Base-by-base conservation (phyloP, 2,113 vertebrate species). In the Lucifuga dentata region DNA sequence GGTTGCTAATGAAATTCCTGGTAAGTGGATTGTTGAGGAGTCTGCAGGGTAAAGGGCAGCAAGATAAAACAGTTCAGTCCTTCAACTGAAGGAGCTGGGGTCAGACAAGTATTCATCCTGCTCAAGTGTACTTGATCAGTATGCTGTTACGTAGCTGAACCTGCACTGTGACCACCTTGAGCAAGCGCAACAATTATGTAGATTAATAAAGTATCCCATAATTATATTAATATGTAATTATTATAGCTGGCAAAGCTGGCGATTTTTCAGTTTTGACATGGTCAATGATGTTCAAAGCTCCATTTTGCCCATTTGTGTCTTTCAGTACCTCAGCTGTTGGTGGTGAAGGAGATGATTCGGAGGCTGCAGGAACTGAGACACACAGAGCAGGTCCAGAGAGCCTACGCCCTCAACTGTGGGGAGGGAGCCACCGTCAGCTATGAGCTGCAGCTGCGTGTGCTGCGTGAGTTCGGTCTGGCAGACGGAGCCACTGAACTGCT, bases 1-100 rank as follows among this genome's bases (percentile, higher is more conserved):
- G 1, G 97, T 99, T 78, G 98, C 96, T 72, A 99, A 99, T 79
- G 97, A 99, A 88, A 97, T 98, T 84, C 98, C 98, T 94, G 98
- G 98, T 99, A 80, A 90, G 90, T 26, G 1, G 2, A 29, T 44
- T 16, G 12, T 33, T 0, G 11, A 17, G 13, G 33, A 45, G 29
- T 16, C 1, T 19, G 59, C 26, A 7, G 26, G 26, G 26, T 29
- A 5, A 29, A 29, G 26, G 26, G 3, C 26, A n/a, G n/a, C n/a
- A n/a, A n/a, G n/a, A n/a, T n/a, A 29, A 29, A 29, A 3, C 26
- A 7, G 3, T 7, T 7, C 26, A 7, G 26, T 29, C 26, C 26
- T 29, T 29, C 26, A 29, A 7, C 26, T 29, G 26, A 29, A 29
- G 26, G 26, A 29, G 3, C 26, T 29, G 26, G 26, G 26, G 26